Evolutionary conservation across 2,113 vertebrate species (phyloP).

Genomic region (Muscicapa adusta): DNA sequence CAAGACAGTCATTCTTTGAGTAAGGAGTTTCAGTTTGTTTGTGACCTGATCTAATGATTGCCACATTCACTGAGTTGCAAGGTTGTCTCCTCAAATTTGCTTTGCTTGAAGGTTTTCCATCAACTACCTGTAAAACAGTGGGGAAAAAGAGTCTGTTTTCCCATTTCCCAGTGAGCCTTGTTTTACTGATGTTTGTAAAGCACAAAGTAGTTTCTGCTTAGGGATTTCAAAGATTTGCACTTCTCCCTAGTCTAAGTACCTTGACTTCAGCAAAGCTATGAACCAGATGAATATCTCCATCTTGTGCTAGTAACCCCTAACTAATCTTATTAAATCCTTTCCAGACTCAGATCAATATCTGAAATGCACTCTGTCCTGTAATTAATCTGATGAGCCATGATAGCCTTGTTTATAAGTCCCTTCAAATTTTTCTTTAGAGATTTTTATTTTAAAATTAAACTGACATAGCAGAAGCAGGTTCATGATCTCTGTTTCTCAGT

Average conservation of each 20-base stretch:
- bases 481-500: neutral
- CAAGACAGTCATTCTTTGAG: neutral
- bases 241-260: neutral
- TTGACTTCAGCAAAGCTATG: constrained; percentile 38
- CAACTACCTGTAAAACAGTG: neutral
- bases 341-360: constrained; percentile 36
- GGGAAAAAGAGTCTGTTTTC: neutral
- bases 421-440: neutral
- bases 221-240: neutral
- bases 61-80: neutral
- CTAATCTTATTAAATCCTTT: constrained; percentile 39
- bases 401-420: neutral
- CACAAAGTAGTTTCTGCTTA: neutral
- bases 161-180: neutral
- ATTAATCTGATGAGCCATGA: constrained; percentile 27
- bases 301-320: constrained; percentile 12
- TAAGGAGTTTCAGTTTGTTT: neutral
- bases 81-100: neutral
- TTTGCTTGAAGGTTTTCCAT: neutral
- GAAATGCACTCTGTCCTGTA: constrained; percentile 50
- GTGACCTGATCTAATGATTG: neutral
- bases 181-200: neutral
- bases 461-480: neutral
- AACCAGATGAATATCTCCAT: constrained; percentile 4
- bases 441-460: constrained; percentile 48